These are phyloP conservation scores for Parnassius glacialis DNA, from an alignment of 2,888 invertebrate species.

Conservation along the genomic window DNA sequence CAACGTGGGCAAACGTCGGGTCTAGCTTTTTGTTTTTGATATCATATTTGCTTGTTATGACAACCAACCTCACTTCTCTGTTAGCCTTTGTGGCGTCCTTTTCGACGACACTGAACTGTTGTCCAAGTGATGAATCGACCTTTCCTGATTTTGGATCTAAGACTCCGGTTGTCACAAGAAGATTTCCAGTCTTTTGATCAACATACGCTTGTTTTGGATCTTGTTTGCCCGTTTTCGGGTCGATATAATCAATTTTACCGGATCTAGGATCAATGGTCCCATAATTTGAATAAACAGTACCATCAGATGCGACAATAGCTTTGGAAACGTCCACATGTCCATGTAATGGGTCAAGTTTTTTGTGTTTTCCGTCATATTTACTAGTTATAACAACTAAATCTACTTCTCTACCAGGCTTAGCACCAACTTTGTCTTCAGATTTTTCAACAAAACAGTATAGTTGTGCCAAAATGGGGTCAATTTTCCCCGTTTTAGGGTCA, in stretches of 20 bases:
- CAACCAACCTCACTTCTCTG: slow-evolving; percentile 78
- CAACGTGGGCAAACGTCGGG: slow-evolving; percentile 77
- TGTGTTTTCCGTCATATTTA: slow-evolving; percentile 82
- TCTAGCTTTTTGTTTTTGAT: slow-evolving; percentile 74
- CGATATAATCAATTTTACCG: slow-evolving; percentile 82
- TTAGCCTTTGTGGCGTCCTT: slow-evolving; percentile 85
- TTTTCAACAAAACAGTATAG: slow-evolving; percentile 84
- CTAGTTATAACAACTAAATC: slow-evolving; percentile 82
- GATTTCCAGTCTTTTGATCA: slow-evolving; percentile 86
- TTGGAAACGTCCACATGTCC: slow-evolving; percentile 80
- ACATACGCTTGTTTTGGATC: slow-evolving; percentile 85
- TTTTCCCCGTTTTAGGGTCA: slow-evolving; percentile 85
- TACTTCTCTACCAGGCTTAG: slow-evolving; percentile 74
- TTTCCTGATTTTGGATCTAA: slow-evolving; percentile 85
- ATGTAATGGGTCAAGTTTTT: slow-evolving; percentile 70
- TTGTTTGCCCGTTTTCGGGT: slow-evolving; percentile 83
- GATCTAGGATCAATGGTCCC: slow-evolving; percentile 84
- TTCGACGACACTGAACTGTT: slow-evolving; percentile 84
- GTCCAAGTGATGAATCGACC: slow-evolving; percentile 83
- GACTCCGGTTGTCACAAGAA: slow-evolving; percentile 83
- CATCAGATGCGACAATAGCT: slow-evolving; percentile 81
- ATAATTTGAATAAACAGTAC: slow-evolving; percentile 81
- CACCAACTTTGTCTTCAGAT: slow-evolving; percentile 75
- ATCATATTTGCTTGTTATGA: slow-evolving; percentile 82
- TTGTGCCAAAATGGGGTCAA: slow-evolving; percentile 84